phyloP scores from a whole-genome alignment of 1,140 invertebrate genomes.

The Aricia agestis region DNA sequence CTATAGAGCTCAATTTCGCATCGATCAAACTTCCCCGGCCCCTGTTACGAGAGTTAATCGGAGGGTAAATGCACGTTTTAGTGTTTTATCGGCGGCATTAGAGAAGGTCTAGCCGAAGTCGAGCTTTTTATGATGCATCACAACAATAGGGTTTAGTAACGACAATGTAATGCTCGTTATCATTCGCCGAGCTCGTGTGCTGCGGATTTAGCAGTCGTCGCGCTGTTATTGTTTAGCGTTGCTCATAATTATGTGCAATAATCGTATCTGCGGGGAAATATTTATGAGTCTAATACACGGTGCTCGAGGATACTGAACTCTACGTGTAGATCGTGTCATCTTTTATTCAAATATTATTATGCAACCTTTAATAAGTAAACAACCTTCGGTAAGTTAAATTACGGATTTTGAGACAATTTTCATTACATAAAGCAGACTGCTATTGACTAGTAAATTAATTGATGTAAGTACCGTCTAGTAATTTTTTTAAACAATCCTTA shows the following conservation, averaged over 20 bases:
- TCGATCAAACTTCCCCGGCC: slow-evolving; percentile 30
- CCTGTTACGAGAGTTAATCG: slow-evolving; percentile 46
- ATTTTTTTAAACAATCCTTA: neutral
- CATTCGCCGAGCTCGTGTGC: slow-evolving; percentile 41
- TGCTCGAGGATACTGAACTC: neutral
- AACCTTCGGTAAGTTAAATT: neutral
- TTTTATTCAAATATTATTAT: slow-evolving; percentile 2
- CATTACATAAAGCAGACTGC: neutral
- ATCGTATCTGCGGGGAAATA: neutral
- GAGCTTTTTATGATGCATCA: slow-evolving; percentile 56
- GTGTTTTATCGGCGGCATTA: slow-evolving; percentile 62
- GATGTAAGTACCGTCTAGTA: neutral
- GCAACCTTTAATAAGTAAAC: slow-evolving; percentile 3
- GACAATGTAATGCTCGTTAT: slow-evolving; percentile 53
- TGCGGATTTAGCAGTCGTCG: slow-evolving; percentile 39
- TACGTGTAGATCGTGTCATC: neutral
- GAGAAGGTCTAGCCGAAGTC: slow-evolving; percentile 45
- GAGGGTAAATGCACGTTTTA: slow-evolving; percentile 53
- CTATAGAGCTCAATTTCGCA: slow-evolving; percentile 48
- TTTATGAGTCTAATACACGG: slow-evolving; percentile 8
- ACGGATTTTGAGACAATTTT: neutral
- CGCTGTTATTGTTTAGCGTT: slow-evolving; percentile 46
- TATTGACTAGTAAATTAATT: neutral
- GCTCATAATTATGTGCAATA: slow-evolving; percentile 10
- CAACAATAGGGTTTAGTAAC: slow-evolving; percentile 62